A percentile compares a stretch with the other conserved stretches of the same genome.
These are phyloP conservation scores for Philonicus albiceps DNA, from an alignment of 2,888 invertebrate species.

Conservation along the genomic window DNA sequence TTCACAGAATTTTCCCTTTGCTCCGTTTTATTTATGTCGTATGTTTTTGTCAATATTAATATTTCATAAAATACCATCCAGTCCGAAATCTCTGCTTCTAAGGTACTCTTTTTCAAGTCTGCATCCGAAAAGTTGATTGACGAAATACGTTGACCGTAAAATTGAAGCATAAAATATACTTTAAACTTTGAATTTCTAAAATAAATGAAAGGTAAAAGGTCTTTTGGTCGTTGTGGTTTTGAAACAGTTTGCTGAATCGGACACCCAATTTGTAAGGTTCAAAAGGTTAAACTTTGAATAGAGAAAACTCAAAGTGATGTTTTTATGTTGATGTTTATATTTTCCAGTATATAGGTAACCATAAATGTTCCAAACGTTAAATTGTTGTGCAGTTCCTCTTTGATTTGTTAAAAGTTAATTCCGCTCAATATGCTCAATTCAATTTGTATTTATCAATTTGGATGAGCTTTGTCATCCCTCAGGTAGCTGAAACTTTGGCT, in stretches of 20 bases:
- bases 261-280: neutral
- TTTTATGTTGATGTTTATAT: neutral
- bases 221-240: neutral
- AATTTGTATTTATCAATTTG: neutral
- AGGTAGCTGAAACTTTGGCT: neutral
- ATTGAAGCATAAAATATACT: too few relatives aligned
- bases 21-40: too few relatives aligned
- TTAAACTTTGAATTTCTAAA: neutral
- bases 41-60: too few relatives aligned
- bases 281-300: neutral
- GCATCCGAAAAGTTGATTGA: neutral
- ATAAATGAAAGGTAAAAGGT: neutral
- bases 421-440: neutral
- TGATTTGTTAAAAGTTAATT: neutral
- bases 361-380: too few relatives aligned
- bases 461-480: neutral
- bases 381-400: neutral
- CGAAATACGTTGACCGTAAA: neutral
- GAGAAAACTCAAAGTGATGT: neutral
- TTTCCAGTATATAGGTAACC: too few relatives aligned
- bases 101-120: neutral
- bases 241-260: neutral
- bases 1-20: too few relatives aligned
- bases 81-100: too few relatives aligned
- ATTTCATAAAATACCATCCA: too few relatives aligned